Conservation (phyloP, 2,797 vertebrate species). For the Phoxinus dragarum region DNA sequence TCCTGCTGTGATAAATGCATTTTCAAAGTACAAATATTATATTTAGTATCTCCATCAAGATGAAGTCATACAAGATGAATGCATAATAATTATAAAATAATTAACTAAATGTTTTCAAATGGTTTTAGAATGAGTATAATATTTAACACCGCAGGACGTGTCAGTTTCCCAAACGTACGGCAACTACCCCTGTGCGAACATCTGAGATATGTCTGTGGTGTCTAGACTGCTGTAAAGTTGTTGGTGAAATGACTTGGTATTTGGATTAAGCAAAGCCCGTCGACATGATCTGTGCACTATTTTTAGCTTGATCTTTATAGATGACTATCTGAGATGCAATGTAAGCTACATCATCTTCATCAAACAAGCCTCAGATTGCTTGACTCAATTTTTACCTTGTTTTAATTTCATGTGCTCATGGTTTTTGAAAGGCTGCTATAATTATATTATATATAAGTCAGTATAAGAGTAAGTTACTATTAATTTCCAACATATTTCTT, state of each 20-base stretch:
- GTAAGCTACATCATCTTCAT: constrained; percentile 20
- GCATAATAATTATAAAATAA: neutral
- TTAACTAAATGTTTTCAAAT: neutral
- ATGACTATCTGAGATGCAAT: constrained; percentile 24
- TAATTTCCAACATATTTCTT: neutral
- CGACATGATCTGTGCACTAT: constrained; percentile 51
- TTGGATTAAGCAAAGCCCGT: constrained; percentile 54
- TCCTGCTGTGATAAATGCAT: neutral
- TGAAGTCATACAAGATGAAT: neutral
- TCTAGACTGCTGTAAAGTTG: constrained; percentile 43
- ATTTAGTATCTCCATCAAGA: neutral
- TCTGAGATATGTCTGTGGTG: constrained; percentile 38
- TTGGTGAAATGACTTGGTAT: constrained; percentile 52
- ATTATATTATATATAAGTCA: neutral
- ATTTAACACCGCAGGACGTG: constrained; percentile 3
- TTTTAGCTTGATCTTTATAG: constrained; percentile 58
- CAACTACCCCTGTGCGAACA: neutral
- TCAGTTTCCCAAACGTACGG: neutral
- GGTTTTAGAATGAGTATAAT: constrained; percentile 2
- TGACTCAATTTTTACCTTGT: neutral
- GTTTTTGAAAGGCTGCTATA: neutral
- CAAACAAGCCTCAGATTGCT: constrained; percentile 7
- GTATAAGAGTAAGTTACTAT: neutral
- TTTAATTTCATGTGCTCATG: neutral
- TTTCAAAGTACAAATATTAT: neutral